A percentile compares a stretch with the other conserved stretches of the same genome.
Conservation (phyloP, 2,113 vertebrate species). For the Archilochus colubris region DNA sequence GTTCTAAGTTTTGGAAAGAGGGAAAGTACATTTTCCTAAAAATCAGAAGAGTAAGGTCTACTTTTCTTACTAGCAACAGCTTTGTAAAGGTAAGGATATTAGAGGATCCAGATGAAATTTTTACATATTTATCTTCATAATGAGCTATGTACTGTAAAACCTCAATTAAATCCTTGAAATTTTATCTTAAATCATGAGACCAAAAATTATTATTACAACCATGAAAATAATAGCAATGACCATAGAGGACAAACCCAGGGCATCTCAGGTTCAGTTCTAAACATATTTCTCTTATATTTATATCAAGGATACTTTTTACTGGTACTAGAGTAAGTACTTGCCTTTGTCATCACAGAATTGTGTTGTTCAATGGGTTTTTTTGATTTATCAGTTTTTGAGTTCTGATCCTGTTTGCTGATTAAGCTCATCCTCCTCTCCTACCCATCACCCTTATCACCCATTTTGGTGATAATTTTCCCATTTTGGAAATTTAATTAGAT, state of each 20-base stretch:
- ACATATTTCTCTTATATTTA: neutral
- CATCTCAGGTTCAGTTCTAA: neutral
- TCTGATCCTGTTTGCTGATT: neutral
- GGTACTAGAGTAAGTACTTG: neutral
- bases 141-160: neutral
- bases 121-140: neutral
- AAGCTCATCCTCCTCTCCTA: neutral
- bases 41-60: neutral
- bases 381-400: neutral
- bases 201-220: neutral
- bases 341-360: neutral
- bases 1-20: neutral
- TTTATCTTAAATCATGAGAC: neutral
- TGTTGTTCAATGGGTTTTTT: neutral
- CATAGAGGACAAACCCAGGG: neutral
- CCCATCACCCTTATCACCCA: neutral
- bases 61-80: neutral
- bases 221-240: neutral
- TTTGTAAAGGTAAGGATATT: neutral
- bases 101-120: neutral
- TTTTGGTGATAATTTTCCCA: neutral
- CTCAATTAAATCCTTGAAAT: neutral
- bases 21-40: neutral
- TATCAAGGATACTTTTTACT: neutral
- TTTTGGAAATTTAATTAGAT: neutral